Evolutionary conservation across 2,888 invertebrate species (phyloP).

Genomic region (Tortricodes alternella): DNA sequence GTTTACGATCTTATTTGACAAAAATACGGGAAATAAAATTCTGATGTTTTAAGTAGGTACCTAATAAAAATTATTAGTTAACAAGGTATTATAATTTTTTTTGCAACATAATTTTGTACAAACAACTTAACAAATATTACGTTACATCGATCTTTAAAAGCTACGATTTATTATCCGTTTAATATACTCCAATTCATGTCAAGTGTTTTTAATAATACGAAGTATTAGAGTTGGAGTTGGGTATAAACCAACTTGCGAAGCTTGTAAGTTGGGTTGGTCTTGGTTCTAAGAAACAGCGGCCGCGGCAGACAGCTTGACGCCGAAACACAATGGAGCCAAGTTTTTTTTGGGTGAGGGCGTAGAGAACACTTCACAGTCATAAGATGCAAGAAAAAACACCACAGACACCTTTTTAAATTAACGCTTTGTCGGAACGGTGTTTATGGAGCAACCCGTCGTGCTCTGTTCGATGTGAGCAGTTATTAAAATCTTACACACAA

Average conservation of each 20-base stretch:
- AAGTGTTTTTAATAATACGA: background rate
- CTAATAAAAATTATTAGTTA: too few species aligned
- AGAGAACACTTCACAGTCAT: constrained; percentile 61
- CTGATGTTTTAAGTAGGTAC: too few species aligned
- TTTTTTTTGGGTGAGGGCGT: constrained; percentile 62
- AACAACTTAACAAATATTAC: too few species aligned
- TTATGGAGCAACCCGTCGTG: constrained; percentile 6
- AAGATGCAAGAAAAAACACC: constrained; percentile 62
- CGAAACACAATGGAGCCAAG: constrained; percentile 66
- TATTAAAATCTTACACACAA: background rate
- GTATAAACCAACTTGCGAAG: constrained; percentile 22
- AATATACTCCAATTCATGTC: background rate
- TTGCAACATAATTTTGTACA: too few species aligned
- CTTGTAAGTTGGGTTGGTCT: constrained; percentile 39
- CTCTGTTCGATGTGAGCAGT: background rate
- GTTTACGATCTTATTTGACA: background rate
- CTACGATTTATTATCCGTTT: too few species aligned
- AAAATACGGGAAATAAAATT: background rate
- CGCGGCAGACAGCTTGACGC: constrained; percentile 78
- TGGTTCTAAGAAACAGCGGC: constrained; percentile 71
- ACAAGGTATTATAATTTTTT: too few species aligned
- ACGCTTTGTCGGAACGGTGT: constrained; percentile 47
- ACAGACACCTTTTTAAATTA: constrained; percentile 58
- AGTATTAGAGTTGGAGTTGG: constrained; percentile 14
- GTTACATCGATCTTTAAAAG: too few species aligned